Evolutionary conservation across 2,113 vertebrate genomes (phyloP), one percentile per base, ranked within the genome.

Genomic region (Hymenochirus boettgeri): DNA sequence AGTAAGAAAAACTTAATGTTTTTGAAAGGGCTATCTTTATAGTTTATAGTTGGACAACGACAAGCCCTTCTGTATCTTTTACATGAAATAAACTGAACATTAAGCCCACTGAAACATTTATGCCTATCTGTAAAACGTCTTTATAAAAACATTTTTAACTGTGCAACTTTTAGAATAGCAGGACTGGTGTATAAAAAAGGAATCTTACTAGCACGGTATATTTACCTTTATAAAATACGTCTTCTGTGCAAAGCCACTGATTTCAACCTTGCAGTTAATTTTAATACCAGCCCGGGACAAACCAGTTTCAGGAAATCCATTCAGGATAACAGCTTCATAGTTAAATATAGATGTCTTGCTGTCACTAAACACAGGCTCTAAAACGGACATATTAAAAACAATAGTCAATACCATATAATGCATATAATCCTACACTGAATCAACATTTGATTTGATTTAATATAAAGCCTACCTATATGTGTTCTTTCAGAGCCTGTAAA

Each of bases 271-370:
- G 79, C 83, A 56, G 61, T 12, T 79, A 23, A 93, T 26, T 67
- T 79, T 89, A 15, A 92, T 8, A 0, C 89, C 88, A 0, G 78
- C 77, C 73, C 77, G 88, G 25, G 78, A 85, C 62, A 91, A 70
- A 55, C 71, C 71, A 26, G 79, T 73, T 22, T 91, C 87, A 39
- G 86, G 85, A 35, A 93, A 79, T 47, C 88, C 87, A 0, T 65
- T 82, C 69, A 88, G 56, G 37, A 89, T 71, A 31, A 61, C 19
- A 21, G 79, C 80, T 55, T 90, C 88, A 80, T 94, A 94, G 29
- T 78, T 78, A 72, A 89, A 91, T 21, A 78, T 3, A 39, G 83
- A 75, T 17, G 73, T 85, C 62, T 82, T 88, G 26, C 69, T 76
- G 7, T 67, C 59, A 3, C 72, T 54, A 77, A 90, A 92, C 0